A percentile compares a stretch with the other conserved stretches of the same genome.
These are phyloP conservation scores for Watsonalla cultraria DNA, from an alignment of 2,888 invertebrate genomes.

Conservation along the genomic window DNA sequence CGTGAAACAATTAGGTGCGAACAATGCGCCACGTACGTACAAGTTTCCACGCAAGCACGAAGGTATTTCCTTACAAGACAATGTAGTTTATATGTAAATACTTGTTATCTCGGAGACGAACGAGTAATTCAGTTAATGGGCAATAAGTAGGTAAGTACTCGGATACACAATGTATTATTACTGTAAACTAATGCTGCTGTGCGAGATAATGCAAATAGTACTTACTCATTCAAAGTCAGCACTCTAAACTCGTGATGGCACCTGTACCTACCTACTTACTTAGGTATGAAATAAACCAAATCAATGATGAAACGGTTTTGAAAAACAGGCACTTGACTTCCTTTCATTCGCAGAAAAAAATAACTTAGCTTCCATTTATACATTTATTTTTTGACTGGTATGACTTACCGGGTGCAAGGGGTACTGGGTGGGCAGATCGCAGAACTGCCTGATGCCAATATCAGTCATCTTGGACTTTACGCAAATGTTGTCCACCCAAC, in stretches of 20 bases:
- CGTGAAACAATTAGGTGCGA: not conserved
- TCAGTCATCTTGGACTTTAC: constrained; percentile 77
- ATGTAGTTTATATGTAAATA: not conserved
- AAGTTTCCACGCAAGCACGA: not conserved
- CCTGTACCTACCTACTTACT: too few relatives aligned
- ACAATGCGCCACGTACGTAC: not conserved
- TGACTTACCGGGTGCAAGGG: constrained; percentile 71
- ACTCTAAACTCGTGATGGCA: too few relatives aligned
- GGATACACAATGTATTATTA: too few relatives aligned
- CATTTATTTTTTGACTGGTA: too few relatives aligned
- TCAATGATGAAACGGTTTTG: too few relatives aligned
- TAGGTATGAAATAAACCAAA: too few relatives aligned
- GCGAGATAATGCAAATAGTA: not conserved
- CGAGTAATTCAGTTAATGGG: not conserved
- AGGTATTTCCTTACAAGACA: not conserved
- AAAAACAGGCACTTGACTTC: too few relatives aligned
- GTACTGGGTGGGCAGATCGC: constrained; percentile 70
- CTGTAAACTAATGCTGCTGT: too few relatives aligned
- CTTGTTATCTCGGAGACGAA: not conserved
- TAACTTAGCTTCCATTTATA: not conserved
- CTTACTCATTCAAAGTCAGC: too few relatives aligned
- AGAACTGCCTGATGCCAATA: constrained; percentile 78
- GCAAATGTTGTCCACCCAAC: constrained; percentile 79
- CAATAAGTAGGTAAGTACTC: too few relatives aligned
- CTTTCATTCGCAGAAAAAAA: not conserved